Evolutionary conservation across 2,888 invertebrate genomes (phyloP), one percentile per base, ranked within the genome.

Genomic region (Hirtodrosophila alboralis): DNA sequence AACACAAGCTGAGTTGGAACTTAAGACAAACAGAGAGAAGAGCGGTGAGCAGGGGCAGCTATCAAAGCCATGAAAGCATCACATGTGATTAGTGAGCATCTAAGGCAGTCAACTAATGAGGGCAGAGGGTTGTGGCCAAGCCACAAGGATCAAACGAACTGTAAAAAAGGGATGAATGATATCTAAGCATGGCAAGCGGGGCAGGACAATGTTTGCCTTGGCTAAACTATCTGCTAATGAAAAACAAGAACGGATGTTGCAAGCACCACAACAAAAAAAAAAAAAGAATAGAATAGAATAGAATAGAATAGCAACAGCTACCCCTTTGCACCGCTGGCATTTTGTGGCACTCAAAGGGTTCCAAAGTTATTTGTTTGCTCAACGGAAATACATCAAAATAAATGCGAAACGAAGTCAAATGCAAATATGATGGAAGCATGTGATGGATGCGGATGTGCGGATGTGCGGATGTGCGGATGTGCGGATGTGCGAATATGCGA

Each of bases 321-420:
- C 26, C 33, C 26, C 16, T 16, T 26, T 4, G n/a, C 23, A 13
- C 21, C 43, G 13, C 9, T n/a, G 53, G 33, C 41, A 18, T 8
- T 23, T 8, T 30, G 56, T 23, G 34, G 44, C 47, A 40, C 49
- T 61, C 43, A 68, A 63, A 59, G 52, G 64, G 51, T 44, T 66
- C 40, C 53, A 36, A 68, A 69, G 59, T 69, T 72, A 73, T 76
- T 76, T 83, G 84, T 76, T 72, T 59, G 53, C 40, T 62, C 68
- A 77, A 65, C 60, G 84, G 65, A 84, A 78, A 78, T 78, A 84
- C 77, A 78, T 78, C 84, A 76, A 84, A 77, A 78, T 78, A 84
- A 79, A 77, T 78, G 71, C 54, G 59, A 68, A 76, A 47, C 59
- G 63, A 51, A 81, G 75, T 48, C 61, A 62, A 76, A 84, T 79